These are phyloP conservation scores for Caenorhabditis brenneri DNA, from an alignment of 1,140 invertebrate genomes.

Conservation along the genomic window DNA sequence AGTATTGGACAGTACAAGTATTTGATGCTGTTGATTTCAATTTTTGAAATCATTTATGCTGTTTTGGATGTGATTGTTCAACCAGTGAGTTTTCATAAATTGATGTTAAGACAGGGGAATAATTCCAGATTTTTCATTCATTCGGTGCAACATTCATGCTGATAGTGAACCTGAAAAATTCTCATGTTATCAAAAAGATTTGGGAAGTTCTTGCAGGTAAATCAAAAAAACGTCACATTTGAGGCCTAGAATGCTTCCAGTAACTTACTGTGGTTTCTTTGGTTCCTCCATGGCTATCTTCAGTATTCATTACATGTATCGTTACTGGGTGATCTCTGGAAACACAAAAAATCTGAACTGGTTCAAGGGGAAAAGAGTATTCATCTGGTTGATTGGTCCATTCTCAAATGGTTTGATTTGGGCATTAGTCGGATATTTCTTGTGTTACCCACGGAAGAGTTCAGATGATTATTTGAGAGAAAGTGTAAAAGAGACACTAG, in stretches of 20 bases:
- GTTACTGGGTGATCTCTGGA: neutral
- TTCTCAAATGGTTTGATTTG: neutral
- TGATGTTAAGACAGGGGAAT: neutral
- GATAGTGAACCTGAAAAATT: neutral
- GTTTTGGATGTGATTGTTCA: neutral
- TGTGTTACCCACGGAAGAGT: neutral
- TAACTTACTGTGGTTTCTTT: slow-evolving; percentile 1
- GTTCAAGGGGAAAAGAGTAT: neutral
- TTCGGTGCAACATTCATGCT: neutral
- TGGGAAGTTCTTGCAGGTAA: neutral
- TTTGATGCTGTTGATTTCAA: neutral
- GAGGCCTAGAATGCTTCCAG: too few relatives aligned
- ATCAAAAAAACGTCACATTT: too few relatives aligned
- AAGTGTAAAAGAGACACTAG: neutral
- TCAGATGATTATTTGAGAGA: neutral
- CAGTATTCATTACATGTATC: neutral
- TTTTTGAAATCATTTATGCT: neutral
- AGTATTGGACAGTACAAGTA: neutral
- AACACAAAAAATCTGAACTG: neutral
- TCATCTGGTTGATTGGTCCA: neutral
- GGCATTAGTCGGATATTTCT: neutral
- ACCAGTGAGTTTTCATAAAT: neutral
- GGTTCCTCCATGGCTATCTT: neutral
- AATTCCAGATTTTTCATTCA: neutral
- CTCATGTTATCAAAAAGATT: neutral